Percentiles rank a stretch among this genome's conserved stretches.
phyloP scores from a whole-genome alignment of 2,113 vertebrate species.

The Eleginops maclovinus region DNA sequence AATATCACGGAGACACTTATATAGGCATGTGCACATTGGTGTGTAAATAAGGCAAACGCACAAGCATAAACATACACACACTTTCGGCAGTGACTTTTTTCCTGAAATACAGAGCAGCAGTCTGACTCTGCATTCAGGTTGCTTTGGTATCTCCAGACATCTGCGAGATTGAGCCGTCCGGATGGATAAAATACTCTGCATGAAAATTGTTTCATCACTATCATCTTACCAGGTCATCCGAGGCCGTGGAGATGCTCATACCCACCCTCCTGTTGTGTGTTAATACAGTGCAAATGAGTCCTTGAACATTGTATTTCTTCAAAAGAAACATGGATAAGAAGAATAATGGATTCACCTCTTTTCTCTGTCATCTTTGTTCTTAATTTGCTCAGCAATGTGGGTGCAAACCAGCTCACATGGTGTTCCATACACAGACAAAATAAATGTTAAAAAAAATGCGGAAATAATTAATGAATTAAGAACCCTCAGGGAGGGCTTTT shows the following conservation, averaged over 20 bases:
- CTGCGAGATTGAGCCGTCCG: conserved; percentile 14
- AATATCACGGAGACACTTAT: conserved; percentile 37
- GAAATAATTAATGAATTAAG: conserved; percentile 80
- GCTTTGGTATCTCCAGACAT: conserved; percentile 29
- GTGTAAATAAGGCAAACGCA: conserved; percentile 37
- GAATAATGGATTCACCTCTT: conserved; percentile 67
- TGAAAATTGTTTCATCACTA: conserved; percentile 35
- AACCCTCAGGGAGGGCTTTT: conserved; percentile 74
- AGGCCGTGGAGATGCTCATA: conserved; percentile 44
- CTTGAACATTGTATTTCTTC: conserved; percentile 70
- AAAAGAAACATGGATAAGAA: conserved; percentile 52
- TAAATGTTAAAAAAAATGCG: conserved; percentile 37
- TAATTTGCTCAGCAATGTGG: conserved; percentile 75
- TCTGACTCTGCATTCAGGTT: conserved; percentile 49
- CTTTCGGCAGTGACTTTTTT: conserved; percentile 21
- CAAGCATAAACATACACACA: conserved; percentile 14
- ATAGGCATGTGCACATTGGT: conserved; percentile 19
- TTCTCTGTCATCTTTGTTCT: conserved; percentile 73
- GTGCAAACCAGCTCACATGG: conserved; percentile 61
- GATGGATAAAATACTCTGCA: conserved; percentile 27
- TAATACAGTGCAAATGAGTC: conserved; percentile 75
- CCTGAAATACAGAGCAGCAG: conserved; percentile 1
- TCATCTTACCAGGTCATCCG: conserved; percentile 33
- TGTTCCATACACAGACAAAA: conserved; percentile 74
- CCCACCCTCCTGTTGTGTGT: conserved; percentile 25